Conservation (phyloP, 2,888 invertebrate species). For the Smittia sp. region DNA sequence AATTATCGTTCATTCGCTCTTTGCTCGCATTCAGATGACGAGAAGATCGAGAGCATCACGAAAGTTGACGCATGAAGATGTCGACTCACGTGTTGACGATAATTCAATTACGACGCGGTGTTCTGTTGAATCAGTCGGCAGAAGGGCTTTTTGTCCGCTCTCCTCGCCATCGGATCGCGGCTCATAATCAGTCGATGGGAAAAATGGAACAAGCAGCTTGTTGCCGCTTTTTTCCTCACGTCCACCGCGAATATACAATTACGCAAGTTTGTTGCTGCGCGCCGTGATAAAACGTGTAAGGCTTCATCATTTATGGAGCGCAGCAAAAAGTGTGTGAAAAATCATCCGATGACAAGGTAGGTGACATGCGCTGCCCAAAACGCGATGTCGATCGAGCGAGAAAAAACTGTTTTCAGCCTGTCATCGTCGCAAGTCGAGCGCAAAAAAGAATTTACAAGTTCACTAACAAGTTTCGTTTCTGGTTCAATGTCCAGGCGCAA, state of each 20-base stretch:
- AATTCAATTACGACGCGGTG: background rate
- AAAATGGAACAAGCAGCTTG: background rate
- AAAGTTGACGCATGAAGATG: no score
- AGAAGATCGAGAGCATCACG: no score
- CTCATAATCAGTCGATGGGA: background rate
- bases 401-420: background rate
- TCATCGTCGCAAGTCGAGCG: background rate
- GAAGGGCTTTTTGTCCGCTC: background rate
- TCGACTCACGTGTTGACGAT: background rate
- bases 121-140: background rate
- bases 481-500: background rate
- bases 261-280: background rate
- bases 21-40: no score
- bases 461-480: background rate
- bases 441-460: background rate
- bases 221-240: background rate
- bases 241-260: background rate
- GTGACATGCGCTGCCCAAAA: slow-evolving; percentile 1
- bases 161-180: background rate
- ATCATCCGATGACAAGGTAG: background rate
- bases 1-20: no score
- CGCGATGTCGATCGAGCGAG: no score
- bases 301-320: background rate
- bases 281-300: background rate
- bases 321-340: slow-evolving; percentile 13